phyloP scores from a whole-genome alignment of 2,888 invertebrate species.

The Polydrusus tereticollis region DNA sequence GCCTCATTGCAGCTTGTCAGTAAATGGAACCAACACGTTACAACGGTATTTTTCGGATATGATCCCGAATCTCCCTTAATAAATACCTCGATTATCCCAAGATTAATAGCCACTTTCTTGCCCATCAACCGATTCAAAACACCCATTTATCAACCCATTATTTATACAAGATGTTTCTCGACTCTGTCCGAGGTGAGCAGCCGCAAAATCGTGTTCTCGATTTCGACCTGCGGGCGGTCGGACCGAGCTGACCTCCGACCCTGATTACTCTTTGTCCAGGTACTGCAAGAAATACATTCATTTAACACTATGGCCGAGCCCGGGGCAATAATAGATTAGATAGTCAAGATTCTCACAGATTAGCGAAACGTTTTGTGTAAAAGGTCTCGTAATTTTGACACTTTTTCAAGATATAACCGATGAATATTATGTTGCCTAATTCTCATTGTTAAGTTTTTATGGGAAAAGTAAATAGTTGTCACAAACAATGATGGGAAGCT shows the following conservation, averaged over 20 bases:
- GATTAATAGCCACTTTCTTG: conserved; percentile 38
- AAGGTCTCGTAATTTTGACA: conserved; percentile 22
- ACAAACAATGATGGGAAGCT: too few species aligned
- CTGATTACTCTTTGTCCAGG: conserved; percentile 60
- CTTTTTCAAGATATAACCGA: too few species aligned
- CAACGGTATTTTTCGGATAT: too few species aligned
- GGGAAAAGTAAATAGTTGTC: too few species aligned
- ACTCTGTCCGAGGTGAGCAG: conserved; percentile 41
- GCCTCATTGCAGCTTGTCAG: too few species aligned
- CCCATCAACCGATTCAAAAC: conserved; percentile 40
- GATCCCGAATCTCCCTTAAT: neutral
- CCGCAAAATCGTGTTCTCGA: conserved; percentile 53
- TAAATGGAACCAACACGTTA: too few species aligned
- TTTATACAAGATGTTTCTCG: conserved; percentile 56
- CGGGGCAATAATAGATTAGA: conserved; percentile 37
- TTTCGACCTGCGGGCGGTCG: conserved; percentile 56
- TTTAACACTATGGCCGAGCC: conserved; percentile 49
- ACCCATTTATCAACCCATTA: conserved; percentile 48
- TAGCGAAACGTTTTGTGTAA: conserved; percentile 4
- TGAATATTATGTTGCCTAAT: neutral
- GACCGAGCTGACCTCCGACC: conserved; percentile 60
- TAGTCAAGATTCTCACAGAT: conserved; percentile 42
- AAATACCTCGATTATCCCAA: conserved; percentile 38
- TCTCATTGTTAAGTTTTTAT: neutral
- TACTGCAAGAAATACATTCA: conserved; percentile 50